Base-by-base conservation (phyloP, 2,113 vertebrate genomes). In the Xiphophorus maculatus region DNA sequence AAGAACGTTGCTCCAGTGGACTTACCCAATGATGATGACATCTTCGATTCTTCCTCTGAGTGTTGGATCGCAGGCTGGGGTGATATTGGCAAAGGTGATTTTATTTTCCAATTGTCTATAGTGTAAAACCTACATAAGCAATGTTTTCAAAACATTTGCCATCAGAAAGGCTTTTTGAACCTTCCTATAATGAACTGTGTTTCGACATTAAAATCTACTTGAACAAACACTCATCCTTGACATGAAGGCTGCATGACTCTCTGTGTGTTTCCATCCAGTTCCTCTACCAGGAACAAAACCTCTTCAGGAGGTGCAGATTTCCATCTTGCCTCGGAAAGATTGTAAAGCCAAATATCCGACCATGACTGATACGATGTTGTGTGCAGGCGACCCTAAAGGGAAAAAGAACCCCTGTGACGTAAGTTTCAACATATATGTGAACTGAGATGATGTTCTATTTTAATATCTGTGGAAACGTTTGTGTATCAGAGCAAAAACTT, bases 41-140 rank as follows among this genome's bases (percentile, higher is more conserved):
- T 0, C 66, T 72, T 83, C 1, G 1, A 0, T 2, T 0, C 54
- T 0, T 62, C 63, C 0, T 86, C 86, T 13, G 68, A 79, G 32
- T 90, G 88, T 0, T 90, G 81, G 81, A 81, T 90, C n/a, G 48
- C 44, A 1, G 88, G 88, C 79, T 90, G 85, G 85, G 88, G 88
- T 1, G 0, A 69, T 1, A 0, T 40, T 9, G 13, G 0, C 0
- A 60, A 1, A 0, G 0, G 0, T 9, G 66, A 84, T 22, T 86
- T 35, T 30, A 83, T 71, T n/a, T 54, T 15, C 12, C n/a, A 28
- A 27, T 6, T 10, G 5, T 30, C 7, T 12, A 10, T 4, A 42
- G 5, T 51, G 19, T 54, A 17, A 44, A 44, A 44, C 13, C 42
- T 44, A 44, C 42, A 44, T 15, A 48, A 48, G 14, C 19, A 48